Evolutionary conservation across 2,888 invertebrate species (phyloP).

Genomic region (Mesodorylaimus sp.): DNA sequence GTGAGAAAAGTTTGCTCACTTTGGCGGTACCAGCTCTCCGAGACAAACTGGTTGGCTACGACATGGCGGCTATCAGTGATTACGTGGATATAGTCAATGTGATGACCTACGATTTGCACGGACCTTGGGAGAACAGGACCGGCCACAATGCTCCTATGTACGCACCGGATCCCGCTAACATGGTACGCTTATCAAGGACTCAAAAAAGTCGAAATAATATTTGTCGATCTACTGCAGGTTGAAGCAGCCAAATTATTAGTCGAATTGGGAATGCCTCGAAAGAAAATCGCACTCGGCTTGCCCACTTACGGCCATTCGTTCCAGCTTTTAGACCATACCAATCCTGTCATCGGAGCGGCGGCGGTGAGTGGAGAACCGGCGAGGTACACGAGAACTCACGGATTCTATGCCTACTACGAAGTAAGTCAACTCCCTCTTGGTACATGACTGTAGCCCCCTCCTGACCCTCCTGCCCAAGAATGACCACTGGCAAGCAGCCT

Average conservation of each 20-base stretch:
- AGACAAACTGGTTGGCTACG: slow-evolving; percentile 14
- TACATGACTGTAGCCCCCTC: not conserved
- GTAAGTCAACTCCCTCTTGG: slow-evolving; percentile 10
- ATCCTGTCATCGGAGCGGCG: slow-evolving; percentile 51
- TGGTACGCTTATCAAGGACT: not conserved
- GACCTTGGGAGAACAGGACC: slow-evolving; percentile 26
- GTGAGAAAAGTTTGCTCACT: slow-evolving; percentile 1
- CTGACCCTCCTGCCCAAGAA: not conserved
- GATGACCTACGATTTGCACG: slow-evolving; percentile 26
- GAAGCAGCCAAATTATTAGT: slow-evolving; percentile 16
- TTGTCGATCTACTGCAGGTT: slow-evolving; percentile 11
- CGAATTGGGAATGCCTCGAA: slow-evolving; percentile 14
- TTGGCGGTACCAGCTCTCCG: slow-evolving; percentile 11
- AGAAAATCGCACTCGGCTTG: slow-evolving; percentile 21
- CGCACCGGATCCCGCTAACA: slow-evolving; percentile 1
- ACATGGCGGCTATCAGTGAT: slow-evolving; percentile 11
- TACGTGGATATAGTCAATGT: slow-evolving; percentile 14
- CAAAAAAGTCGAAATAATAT: not conserved
- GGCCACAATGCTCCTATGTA: slow-evolving; percentile 30
- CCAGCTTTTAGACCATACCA: slow-evolving; percentile 37
- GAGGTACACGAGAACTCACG: slow-evolving; percentile 35
- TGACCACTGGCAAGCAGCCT: not conserved
- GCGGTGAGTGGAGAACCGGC: slow-evolving; percentile 48
- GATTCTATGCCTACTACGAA: slow-evolving; percentile 49
- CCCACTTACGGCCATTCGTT: slow-evolving; percentile 24